Base-by-base conservation (phyloP, 2,888 invertebrate species). In the Germaria angustata region DNA sequence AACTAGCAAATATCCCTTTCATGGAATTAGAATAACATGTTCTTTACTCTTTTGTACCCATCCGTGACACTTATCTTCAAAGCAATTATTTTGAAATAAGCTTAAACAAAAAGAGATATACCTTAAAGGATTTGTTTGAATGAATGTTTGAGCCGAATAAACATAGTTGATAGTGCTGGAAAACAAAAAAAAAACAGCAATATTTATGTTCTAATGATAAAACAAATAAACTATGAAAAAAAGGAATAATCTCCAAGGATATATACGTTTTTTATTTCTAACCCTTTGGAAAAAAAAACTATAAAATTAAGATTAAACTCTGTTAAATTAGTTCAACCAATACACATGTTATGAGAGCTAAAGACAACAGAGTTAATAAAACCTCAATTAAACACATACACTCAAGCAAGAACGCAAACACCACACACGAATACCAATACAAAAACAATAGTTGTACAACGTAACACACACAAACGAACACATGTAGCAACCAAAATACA, bases 291-390 rank as follows among this genome's bases (percentile, higher is more conserved):
- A 63, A 73, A 22, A 59, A 46, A 34, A 22, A 24, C 39, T 39
- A 59, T 11, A 39, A 20, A 49, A 66, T 68, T 22, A 17, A 65
- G 53, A 66, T 77, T 66, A 72, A 73, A 81, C 24, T 81, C 68
- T 69, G 46, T 73, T 73, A 81, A 78, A 78, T 69, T 72, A 73
- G 39, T 78, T 81, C 57, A 78, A 61, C 71, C 61, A 55, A 77
- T 66, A 72, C 77, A 72, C 51, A 51, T 76, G 65, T 65, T 77
- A 57, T 44, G 28, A 20, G 24, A 55, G 24, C 55, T 55, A 2
- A 49, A 75, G 69, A 80, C 71, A 80, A 80, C 69, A 55, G 15
- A 69, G 41, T 44, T 61, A 41, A 69, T 51, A 61, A 46, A 55
- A 71, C 71, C 55, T 36, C 55, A 57, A 6, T 63, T 11, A 46